A percentile compares a stretch with the other conserved stretches of the same genome.
Conservation (phyloP, 2,797 vertebrate genomes). For the Argyrosomus regius region DNA sequence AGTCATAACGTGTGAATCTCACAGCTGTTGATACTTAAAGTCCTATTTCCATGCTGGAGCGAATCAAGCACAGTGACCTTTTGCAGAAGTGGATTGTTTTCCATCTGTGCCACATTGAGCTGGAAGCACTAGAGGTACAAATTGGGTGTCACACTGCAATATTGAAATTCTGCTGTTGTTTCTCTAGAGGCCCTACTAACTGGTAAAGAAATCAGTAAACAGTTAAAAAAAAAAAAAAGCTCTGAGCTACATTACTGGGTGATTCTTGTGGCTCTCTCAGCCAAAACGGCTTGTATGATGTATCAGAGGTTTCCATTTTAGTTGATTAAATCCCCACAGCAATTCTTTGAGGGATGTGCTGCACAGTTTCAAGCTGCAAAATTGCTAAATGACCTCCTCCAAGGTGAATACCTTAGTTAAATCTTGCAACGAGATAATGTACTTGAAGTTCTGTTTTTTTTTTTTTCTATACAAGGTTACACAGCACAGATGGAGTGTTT, state of each 20-base stretch:
- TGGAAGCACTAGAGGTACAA: constrained; percentile 7
- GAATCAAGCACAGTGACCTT: constrained; percentile 49
- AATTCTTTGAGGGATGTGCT: neutral
- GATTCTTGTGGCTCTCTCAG: constrained; percentile 1
- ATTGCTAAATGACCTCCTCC: neutral
- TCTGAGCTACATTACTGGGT: neutral
- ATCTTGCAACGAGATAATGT: neutral
- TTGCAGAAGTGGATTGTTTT: constrained; percentile 27
- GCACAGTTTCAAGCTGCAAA: neutral
- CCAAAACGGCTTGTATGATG: neutral
- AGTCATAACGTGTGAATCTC: constrained; percentile 25
- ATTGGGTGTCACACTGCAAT: neutral
- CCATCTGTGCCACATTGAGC: constrained; percentile 21
- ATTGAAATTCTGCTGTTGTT: neutral
- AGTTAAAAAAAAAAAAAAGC: neutral
- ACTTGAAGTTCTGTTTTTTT: neutral
- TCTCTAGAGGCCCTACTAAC: neutral
- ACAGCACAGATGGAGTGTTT: neutral
- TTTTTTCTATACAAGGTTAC: neutral
- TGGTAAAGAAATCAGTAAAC: neutral
- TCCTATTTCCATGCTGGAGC: constrained; percentile 37
- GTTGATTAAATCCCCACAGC: constrained; percentile 6
- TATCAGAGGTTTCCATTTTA: constrained; percentile 1
- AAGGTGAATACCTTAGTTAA: neutral
- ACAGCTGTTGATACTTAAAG: constrained; percentile 45